Conservation (phyloP, 1,140 invertebrate species). For the Drosophila nannoptera region DNA sequence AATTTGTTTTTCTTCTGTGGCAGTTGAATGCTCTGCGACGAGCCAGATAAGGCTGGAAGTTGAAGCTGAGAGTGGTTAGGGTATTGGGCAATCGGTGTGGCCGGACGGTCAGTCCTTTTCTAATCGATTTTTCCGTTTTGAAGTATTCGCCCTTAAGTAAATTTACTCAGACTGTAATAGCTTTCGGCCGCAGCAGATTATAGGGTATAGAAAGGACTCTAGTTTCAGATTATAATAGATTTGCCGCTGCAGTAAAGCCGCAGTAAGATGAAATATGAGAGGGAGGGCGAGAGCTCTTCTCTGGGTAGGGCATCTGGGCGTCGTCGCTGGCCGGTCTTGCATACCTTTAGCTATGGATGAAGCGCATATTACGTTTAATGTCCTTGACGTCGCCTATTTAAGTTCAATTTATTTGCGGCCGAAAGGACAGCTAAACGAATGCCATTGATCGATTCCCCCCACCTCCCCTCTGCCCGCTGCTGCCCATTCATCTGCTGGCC, state of each 20-base stretch:
- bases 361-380: constrained; percentile 64
- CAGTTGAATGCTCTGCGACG: background rate
- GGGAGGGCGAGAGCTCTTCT: too few relatives aligned
- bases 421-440: constrained; percentile 55
- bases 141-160: constrained; percentile 8
- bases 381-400: constrained; percentile 73
- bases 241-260: too few relatives aligned
- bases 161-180: constrained; percentile 3
- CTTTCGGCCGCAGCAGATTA: background rate
- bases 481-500: constrained; percentile 6
- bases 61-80: background rate
- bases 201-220: background rate
- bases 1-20: too few relatives aligned
- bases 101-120: background rate
- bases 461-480: background rate
- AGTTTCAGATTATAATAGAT: constrained; percentile 2
- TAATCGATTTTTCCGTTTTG: constrained; percentile 2
- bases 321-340: background rate
- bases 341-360: constrained; percentile 21
- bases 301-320: constrained; percentile 4
- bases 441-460: constrained; percentile 67
- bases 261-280: too few relatives aligned
- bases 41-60: background rate
- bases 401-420: constrained; percentile 75
- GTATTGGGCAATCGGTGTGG: background rate